A percentile compares a stretch with the other conserved stretches of the same genome.
Conservation (phyloP, 2,797 vertebrate species). For the Scolopax rusticola region DNA sequence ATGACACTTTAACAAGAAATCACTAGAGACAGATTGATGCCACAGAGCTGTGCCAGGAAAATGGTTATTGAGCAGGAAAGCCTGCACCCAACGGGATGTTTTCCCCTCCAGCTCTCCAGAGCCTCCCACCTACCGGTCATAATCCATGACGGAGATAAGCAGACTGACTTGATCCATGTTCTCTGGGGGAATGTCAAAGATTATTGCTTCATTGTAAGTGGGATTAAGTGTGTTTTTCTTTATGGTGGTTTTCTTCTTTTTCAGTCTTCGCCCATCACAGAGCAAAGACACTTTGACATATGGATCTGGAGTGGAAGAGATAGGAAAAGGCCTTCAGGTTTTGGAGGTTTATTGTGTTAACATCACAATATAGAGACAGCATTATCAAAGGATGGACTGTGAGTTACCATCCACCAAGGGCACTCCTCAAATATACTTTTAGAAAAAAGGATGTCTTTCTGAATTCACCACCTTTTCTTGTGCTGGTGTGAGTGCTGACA, state of each 20-base stretch:
- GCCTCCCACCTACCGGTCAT: conserved; percentile 87
- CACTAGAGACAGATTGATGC: not conserved
- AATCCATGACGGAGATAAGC: conserved; percentile 98
- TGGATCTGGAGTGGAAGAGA: conserved; percentile 83
- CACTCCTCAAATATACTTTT: not conserved
- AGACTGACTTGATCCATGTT: conserved; percentile 99
- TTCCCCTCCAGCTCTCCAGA: not conserved
- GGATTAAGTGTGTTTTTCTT: conserved; percentile 98
- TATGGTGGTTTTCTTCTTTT: conserved; percentile 99
- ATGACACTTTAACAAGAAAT: not conserved
- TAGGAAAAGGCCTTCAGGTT: not conserved
- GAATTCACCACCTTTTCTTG: not conserved
- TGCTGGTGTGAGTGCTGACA: not conserved
- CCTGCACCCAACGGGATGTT: not conserved
- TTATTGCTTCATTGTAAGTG: conserved; percentile 97
- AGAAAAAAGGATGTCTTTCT: not conserved
- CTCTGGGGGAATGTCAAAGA: conserved; percentile 98
- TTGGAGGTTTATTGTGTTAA: not conserved
- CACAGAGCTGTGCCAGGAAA: not conserved
- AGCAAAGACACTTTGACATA: conserved; percentile 98
- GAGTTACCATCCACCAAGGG: not conserved
- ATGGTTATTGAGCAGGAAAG: not conserved
- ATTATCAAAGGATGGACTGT: not conserved
- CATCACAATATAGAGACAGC: not conserved
- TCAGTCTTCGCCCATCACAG: conserved; percentile 93